Evolutionary conservation across 1,140 invertebrate genomes (phyloP).

Genomic region (Psilanteris sp.): DNA sequence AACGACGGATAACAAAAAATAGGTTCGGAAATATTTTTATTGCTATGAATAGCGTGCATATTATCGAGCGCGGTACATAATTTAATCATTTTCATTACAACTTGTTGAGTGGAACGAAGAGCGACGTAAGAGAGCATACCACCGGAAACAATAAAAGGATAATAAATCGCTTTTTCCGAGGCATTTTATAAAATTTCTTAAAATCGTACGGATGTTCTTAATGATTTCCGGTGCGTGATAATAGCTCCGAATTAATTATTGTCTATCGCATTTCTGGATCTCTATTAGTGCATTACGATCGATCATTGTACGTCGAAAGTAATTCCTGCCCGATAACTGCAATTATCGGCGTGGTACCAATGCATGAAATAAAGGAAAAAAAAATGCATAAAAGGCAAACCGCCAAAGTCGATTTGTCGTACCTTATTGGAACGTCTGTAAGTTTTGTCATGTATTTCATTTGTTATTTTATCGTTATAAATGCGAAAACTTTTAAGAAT

Average conservation of each 20-base stretch:
- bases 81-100: constrained; percentile 51
- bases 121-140: not conserved
- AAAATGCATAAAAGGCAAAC: too few relatives aligned
- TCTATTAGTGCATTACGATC: too few relatives aligned
- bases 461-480: too few relatives aligned
- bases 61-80: constrained; percentile 36
- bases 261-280: too few relatives aligned
- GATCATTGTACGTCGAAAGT: too few relatives aligned
- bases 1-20: constrained; percentile 19
- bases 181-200: constrained; percentile 16
- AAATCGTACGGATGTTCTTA: constrained; percentile 15
- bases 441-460: too few relatives aligned
- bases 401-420: too few relatives aligned
- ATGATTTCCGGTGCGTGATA: constrained; percentile 12
- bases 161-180: constrained; percentile 2
- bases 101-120: constrained; percentile 18
- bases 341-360: too few relatives aligned
- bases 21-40: constrained; percentile 48
- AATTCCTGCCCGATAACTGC: too few relatives aligned
- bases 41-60: constrained; percentile 28
- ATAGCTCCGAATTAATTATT: constrained; percentile 21
- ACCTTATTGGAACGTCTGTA: too few relatives aligned
- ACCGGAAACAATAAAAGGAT: constrained; percentile 3
- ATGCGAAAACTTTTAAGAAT: too few relatives aligned
- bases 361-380: too few relatives aligned